A percentile compares a stretch with the other conserved stretches of the same genome.
phyloP scores from a whole-genome alignment of 2,888 invertebrate genomes.

The Tenthredo scrophulariae region DNA sequence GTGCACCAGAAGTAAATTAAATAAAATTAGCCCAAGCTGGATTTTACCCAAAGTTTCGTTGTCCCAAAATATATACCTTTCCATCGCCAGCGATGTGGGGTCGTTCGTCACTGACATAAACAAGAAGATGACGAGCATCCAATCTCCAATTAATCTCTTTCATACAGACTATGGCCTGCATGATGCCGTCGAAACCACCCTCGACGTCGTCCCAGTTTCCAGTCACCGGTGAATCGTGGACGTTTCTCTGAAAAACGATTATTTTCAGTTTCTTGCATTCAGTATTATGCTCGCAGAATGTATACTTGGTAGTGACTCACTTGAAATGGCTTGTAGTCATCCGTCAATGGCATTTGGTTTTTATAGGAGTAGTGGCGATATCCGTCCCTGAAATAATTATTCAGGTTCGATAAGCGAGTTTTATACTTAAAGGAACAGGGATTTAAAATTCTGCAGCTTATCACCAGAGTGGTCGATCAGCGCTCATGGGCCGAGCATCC shows the following conservation, averaged over 20 bases:
- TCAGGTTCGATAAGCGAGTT: not conserved
- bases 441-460: slow-evolving; percentile 43
- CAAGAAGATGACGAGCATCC: slow-evolving; percentile 86
- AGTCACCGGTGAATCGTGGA: slow-evolving; percentile 79
- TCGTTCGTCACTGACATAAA: slow-evolving; percentile 88
- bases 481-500: slow-evolving; percentile 82
- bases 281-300: slow-evolving; percentile 60
- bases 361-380: slow-evolving; percentile 88
- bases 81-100: slow-evolving; percentile 83
- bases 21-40: not conserved
- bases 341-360: slow-evolving; percentile 85
- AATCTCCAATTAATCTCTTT: slow-evolving; percentile 89
- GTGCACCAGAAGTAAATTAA: not conserved
- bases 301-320: slow-evolving; percentile 64
- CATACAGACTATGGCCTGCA: slow-evolving; percentile 89
- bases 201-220: slow-evolving; percentile 86
- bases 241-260: slow-evolving; percentile 63
- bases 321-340: slow-evolving; percentile 80
- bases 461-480: slow-evolving; percentile 77
- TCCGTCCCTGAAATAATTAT: slow-evolving; percentile 14
- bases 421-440: not conserved
- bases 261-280: slow-evolving; percentile 70
- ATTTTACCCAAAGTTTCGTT: slow-evolving; percentile 50
- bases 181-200: slow-evolving; percentile 92
- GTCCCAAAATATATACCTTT: slow-evolving; percentile 77